These are phyloP conservation scores for Trissolcus japonicus DNA, from an alignment of 2,888 invertebrate species.

Conservation along the genomic window DNA sequence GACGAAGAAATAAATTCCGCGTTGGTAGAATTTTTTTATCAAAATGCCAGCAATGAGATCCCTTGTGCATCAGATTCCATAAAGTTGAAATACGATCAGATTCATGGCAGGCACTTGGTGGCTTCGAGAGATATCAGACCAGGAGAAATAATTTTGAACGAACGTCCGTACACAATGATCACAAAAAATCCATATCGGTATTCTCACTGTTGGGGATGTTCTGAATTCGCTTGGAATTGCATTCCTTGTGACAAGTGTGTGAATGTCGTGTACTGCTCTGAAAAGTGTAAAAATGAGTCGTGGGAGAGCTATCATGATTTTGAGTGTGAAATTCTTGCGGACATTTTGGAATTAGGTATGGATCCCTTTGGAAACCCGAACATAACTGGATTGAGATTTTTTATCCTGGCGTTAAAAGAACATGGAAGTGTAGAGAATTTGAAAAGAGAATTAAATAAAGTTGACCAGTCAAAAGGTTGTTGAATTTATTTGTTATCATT, in stretches of 20 bases:
- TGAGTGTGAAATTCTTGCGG: background rate
- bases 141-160: constrained; percentile 11
- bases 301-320: constrained; percentile 2
- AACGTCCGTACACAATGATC: background rate
- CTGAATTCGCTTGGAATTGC: background rate
- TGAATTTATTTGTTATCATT: background rate
- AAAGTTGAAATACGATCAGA: constrained; percentile 7
- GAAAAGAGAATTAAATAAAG: background rate
- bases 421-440: constrained; percentile 68
- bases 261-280: constrained; percentile 7
- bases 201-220: constrained; percentile 8
- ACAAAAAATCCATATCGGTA: background rate
- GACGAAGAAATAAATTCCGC: background rate
- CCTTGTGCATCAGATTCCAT: constrained; percentile 1
- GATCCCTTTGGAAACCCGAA: constrained; percentile 69
- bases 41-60: background rate
- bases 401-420: constrained; percentile 76
- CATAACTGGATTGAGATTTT: constrained; percentile 82
- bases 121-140: constrained; percentile 12
- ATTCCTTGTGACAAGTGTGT: constrained; percentile 11
- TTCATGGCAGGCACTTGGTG: constrained; percentile 14
- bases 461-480: constrained; percentile 1
- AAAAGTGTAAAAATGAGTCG: background rate
- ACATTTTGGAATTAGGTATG: background rate
- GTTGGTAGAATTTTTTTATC: constrained; percentile 1